Conservation (phyloP, 2,113 vertebrate species). For the Struthio camelus region DNA sequence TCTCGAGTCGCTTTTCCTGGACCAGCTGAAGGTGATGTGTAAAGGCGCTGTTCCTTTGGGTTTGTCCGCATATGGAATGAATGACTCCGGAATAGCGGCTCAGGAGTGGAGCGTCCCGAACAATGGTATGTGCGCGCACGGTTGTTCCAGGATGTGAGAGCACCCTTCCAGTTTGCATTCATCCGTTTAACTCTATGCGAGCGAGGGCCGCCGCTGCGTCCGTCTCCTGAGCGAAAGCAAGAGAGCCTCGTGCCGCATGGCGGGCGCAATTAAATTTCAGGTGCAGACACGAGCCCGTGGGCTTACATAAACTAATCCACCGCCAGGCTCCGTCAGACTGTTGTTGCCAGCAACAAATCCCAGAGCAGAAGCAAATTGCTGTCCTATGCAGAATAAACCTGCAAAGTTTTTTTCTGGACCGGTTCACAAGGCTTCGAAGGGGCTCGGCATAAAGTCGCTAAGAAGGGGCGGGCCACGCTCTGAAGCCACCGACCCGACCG, state of each 20-base stretch:
- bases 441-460: fast-evolving
- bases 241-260: background rate
- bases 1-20: background rate
- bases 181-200: background rate
- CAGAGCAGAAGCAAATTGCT: background rate
- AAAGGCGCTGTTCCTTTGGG: background rate
- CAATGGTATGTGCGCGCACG: background rate
- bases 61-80: fast-evolving
- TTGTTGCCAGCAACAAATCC: background rate
- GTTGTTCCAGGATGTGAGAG: conserved; percentile 16
- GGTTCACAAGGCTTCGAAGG: background rate
- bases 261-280: fast-evolving
- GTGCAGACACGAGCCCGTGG: fast-evolving
- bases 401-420: background rate
- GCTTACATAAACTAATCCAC: background rate
- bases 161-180: background rate
- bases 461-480: background rate
- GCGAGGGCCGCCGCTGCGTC: background rate
- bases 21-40: background rate
- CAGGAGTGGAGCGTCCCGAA: background rate
- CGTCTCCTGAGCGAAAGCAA: background rate
- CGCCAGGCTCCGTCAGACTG: background rate
- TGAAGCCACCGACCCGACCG: background rate
- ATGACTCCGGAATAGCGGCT: background rate
- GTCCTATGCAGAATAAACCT: background rate